Evolutionary conservation across 2,888 invertebrate genomes (phyloP).

Genomic region (Tenthredo scrophulariae): DNA sequence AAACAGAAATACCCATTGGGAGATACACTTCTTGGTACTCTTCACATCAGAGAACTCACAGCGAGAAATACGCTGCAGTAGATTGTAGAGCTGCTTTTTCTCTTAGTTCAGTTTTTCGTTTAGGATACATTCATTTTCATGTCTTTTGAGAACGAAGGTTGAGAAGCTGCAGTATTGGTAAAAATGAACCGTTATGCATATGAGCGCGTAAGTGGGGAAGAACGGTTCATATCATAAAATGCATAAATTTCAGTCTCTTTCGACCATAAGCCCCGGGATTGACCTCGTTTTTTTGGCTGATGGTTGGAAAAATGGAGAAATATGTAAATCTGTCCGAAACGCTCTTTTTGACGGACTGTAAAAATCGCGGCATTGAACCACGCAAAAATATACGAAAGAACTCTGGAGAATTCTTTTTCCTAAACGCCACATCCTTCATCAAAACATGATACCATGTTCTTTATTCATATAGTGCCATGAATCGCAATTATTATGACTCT

Average conservation of each 20-base stretch:
- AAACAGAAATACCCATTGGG: conserved; percentile 41
- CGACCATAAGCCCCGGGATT: conserved; percentile 21
- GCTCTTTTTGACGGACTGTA: background rate
- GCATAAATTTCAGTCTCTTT: background rate
- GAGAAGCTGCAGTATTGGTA: conserved; percentile 7
- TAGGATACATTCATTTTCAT: background rate
- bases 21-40: conserved; percentile 28
- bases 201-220: background rate
- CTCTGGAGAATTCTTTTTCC: background rate
- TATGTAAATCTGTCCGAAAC: conserved; percentile 24
- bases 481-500: background rate
- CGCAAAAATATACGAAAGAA: background rate
- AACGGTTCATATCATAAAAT: background rate
- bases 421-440: background rate
- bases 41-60: background rate
- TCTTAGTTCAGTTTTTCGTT: background rate
- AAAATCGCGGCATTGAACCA: background rate
- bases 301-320: conserved; percentile 19
- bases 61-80: background rate
- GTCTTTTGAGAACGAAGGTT: background rate
- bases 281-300: conserved; percentile 7
- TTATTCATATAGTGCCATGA: background rate
- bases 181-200: background rate
- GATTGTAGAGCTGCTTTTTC: conserved; percentile 7
- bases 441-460: background rate